A percentile compares a stretch with the other conserved stretches of the same genome.
These are phyloP conservation scores for Diadromus collaris DNA, from an alignment of 2,888 invertebrate genomes.

Conservation along the genomic window DNA sequence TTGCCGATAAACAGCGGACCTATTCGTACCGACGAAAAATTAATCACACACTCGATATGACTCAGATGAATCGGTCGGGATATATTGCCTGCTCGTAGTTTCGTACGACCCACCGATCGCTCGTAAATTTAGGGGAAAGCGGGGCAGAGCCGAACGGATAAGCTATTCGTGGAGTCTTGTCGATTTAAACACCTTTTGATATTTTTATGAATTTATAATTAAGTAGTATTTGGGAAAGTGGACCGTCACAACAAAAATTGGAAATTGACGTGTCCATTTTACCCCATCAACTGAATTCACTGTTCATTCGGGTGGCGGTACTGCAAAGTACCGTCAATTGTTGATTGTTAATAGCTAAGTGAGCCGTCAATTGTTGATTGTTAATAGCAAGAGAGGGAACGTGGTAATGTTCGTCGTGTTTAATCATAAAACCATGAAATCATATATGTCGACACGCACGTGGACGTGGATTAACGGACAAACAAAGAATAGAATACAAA, in stretches of 20 bases:
- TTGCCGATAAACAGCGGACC: neutral
- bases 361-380: no score
- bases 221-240: neutral
- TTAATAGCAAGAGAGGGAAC: no score
- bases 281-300: no score
- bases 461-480: neutral
- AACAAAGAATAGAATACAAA: constrained; percentile 1
- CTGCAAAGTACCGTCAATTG: no score
- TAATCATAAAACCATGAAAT: neutral
- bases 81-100: constrained; percentile 2
- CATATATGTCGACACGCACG: neutral
- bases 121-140: neutral
- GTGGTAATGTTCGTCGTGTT: no score
- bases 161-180: no score
- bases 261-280: no score
- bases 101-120: neutral
- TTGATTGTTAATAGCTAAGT: no score
- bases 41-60: constrained; percentile 6
- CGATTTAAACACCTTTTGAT: no score
- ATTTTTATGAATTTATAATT: neutral
- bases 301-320: no score
- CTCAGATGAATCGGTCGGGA: neutral
- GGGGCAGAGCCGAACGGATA: no score
- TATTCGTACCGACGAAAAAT: constrained; percentile 24
- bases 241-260: no score